Percentiles rank a stretch among this genome's conserved stretches.
Conservation (phyloP, 2,797 vertebrate species). For the Enteromius unitaeniatus region DNA sequence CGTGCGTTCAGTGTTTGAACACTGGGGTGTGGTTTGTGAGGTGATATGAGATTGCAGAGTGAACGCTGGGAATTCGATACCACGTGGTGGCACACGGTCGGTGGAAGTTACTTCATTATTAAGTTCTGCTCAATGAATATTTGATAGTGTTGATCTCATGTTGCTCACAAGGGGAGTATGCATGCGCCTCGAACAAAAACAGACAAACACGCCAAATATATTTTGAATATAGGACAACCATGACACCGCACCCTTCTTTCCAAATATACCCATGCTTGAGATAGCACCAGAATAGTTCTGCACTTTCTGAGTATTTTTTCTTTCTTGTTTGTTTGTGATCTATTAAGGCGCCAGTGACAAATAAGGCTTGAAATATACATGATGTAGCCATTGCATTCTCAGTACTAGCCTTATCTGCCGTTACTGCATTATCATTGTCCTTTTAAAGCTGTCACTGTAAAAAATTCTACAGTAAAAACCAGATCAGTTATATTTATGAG, state of each 20-base stretch:
- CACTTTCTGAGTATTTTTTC: background rate
- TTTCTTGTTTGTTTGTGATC: background rate
- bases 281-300: background rate
- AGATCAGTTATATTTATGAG: too few relatives aligned
- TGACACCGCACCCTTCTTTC: conserved; percentile 23
- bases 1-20: conserved; percentile 46
- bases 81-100: conserved; percentile 57
- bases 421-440: background rate
- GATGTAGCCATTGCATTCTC: background rate
- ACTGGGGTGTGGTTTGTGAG: conserved; percentile 45
- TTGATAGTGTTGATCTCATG: conserved; percentile 69
- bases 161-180: conserved; percentile 64
- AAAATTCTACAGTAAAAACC: too few relatives aligned
- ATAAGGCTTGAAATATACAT: background rate
- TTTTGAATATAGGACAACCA: background rate
- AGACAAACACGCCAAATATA: background rate
- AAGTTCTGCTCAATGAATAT: conserved; percentile 72
- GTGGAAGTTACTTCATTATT: conserved; percentile 74
- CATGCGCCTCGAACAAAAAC: background rate
- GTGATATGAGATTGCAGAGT: conserved; percentile 25
- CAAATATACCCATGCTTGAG: conserved; percentile 35
- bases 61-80: conserved; percentile 63
- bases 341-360: background rate
- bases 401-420: background rate
- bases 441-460: background rate